These are phyloP conservation scores for Eupsittula cactorum DNA, from an alignment of 2,113 vertebrate genomes.

Conservation along the genomic window DNA sequence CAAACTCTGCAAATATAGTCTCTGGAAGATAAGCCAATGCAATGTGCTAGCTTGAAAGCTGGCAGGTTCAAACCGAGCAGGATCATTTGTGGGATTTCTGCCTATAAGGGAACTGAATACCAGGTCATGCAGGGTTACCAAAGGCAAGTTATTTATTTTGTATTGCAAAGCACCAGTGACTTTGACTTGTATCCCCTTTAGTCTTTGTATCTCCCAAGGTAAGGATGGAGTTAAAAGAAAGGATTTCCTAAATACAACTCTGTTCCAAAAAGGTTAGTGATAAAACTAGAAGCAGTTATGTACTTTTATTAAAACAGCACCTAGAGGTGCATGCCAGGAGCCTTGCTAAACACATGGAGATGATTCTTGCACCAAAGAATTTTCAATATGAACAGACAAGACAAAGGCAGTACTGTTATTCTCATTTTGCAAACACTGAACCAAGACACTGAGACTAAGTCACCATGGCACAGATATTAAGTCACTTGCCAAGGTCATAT, in stretches of 20 bases:
- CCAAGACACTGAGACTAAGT: not conserved
- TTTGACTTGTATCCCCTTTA: not conserved
- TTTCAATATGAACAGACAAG: constrained; percentile 50
- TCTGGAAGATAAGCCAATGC: not conserved
- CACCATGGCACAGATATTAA: not conserved
- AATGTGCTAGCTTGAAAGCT: not conserved
- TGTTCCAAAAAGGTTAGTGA: not conserved
- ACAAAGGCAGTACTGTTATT: constrained; percentile 56
- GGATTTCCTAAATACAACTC: not conserved
- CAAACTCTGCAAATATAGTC: not conserved
- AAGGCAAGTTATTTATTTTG: not conserved
- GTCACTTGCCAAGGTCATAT: constrained; percentile 19
- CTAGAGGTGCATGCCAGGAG: constrained; percentile 4
- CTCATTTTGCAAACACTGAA: constrained; percentile 28
- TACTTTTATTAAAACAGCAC: constrained; percentile 54
- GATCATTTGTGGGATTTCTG: not conserved
- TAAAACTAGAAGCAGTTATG: constrained; percentile 44
- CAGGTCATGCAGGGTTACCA: not conserved
- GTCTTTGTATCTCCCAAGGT: not conserved
- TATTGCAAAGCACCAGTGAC: not conserved
- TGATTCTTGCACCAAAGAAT: constrained; percentile 35
- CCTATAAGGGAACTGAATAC: not conserved
- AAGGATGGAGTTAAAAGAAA: constrained; percentile 33
- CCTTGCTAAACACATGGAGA: not conserved
- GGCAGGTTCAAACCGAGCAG: not conserved